Percentiles rank a stretch among this genome's conserved stretches.
phyloP scores from a whole-genome alignment of 2,797 vertebrate genomes.

The Ficedula albicollis region DNA sequence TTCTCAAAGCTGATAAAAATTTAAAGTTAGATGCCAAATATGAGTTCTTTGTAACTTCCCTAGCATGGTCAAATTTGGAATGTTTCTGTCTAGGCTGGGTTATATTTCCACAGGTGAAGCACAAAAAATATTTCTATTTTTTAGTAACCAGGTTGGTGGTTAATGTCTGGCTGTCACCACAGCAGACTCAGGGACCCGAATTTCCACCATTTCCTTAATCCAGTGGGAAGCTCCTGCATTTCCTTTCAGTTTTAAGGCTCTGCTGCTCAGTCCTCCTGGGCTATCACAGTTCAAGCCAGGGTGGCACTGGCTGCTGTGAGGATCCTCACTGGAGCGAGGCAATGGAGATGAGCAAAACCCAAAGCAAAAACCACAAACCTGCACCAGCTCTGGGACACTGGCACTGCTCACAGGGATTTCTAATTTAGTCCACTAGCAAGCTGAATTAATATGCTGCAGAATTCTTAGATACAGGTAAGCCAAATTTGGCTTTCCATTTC shows the following conservation, averaged over 20 bases:
- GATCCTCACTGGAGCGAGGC: not conserved
- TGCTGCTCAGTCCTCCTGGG: not conserved
- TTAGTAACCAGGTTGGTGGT: not conserved
- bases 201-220: not conserved
- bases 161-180: not conserved
- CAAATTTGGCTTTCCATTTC: not conserved
- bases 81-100: not conserved
- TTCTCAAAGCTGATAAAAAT: not conserved
- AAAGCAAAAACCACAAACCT: fast-evolving
- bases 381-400: not conserved
- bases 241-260: not conserved
- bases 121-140: not conserved
- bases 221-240: not conserved
- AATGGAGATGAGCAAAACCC: not conserved
- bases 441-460: not conserved
- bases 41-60: not conserved
- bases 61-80: not conserved
- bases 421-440: not conserved
- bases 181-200: not conserved
- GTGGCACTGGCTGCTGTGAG: fast-evolving
- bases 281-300: fast-evolving
- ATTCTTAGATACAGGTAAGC: not conserved
- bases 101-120: not conserved
- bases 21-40: not conserved
- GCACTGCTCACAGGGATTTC: not conserved